A percentile compares a stretch with the other conserved stretches of the same genome.
phyloP scores from a whole-genome alignment of 2,888 invertebrate genomes.

The Pyrrhia umbra region DNA sequence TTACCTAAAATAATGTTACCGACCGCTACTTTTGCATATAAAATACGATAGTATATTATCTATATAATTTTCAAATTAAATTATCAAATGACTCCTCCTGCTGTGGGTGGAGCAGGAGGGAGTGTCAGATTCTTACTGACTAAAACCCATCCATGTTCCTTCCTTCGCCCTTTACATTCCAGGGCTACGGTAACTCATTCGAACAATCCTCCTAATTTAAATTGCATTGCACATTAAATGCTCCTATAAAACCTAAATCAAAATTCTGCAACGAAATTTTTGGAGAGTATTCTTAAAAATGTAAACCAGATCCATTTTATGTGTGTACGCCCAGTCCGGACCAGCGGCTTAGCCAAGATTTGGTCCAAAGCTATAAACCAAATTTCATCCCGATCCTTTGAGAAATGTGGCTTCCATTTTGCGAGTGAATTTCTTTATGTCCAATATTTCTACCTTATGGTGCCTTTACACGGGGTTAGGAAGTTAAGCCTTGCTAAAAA shows the following conservation, averaged over 20 bases:
- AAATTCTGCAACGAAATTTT: conserved; percentile 4
- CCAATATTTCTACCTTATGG: conserved; percentile 46
- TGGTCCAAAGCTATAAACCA: conserved; percentile 52
- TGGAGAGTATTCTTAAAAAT: conserved; percentile 24
- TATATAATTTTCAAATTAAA: too few species aligned
- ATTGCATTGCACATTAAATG: neutral
- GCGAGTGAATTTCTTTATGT: conserved; percentile 51
- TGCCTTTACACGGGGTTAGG: conserved; percentile 7
- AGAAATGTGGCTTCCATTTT: conserved; percentile 55
- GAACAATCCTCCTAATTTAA: too few species aligned
- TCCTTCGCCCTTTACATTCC: too few species aligned
- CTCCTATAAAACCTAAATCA: neutral
- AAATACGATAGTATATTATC: too few species aligned
- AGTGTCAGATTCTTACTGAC: too few species aligned
- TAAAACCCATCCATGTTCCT: too few species aligned
- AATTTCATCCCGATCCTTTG: conserved; percentile 53
- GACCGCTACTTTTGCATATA: too few species aligned
- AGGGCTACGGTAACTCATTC: too few species aligned
- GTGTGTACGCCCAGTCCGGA: conserved; percentile 27
- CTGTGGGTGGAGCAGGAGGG: too few species aligned
- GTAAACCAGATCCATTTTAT: conserved; percentile 34
- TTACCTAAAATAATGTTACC: too few species aligned
- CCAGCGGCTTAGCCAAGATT: conserved; percentile 50
- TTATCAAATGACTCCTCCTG: too few species aligned
- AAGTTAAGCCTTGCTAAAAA: conserved; percentile 20